Evolutionary conservation across 2,797 vertebrate genomes (phyloP).

Genomic region (Rhodeus uyekii): DNA sequence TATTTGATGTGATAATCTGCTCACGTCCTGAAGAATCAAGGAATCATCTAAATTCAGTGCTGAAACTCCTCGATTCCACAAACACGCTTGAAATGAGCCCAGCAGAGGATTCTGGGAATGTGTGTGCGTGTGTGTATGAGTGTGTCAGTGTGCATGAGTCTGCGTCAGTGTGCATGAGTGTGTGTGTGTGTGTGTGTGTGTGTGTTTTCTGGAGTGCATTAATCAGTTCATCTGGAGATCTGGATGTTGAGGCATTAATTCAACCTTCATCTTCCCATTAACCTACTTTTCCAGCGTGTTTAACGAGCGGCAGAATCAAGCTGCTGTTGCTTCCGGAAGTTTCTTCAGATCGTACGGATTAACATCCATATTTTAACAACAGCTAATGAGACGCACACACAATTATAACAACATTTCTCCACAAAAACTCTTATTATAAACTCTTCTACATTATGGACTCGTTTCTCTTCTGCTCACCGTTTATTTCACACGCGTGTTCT

Average conservation of each 20-base stretch:
- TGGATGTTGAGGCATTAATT: constrained; percentile 20
- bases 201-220: constrained; percentile 20
- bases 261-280: constrained; percentile 26
- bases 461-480: neutral
- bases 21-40: no score
- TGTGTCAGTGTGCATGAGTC: constrained; percentile 10
- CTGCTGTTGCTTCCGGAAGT: no score
- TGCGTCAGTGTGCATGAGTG: constrained; percentile 8
- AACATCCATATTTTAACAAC: neutral
- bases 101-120: constrained; percentile 19
- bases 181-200: neutral
- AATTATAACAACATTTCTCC: neutral
- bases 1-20: no score
- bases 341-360: neutral
- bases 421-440: neutral
- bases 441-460: no score
- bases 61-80: neutral
- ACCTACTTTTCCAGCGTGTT: constrained; percentile 12
- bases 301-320: constrained; percentile 27
- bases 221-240: constrained; percentile 43
- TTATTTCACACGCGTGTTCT: no score
- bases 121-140: constrained; percentile 12
- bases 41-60: no score
- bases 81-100: neutral
- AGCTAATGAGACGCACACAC: neutral